Percentiles rank a stretch among this genome's conserved stretches.
Evolutionary conservation across 2,888 invertebrate genomes (phyloP).

Genomic region (Drosophila subquinaria): DNA sequence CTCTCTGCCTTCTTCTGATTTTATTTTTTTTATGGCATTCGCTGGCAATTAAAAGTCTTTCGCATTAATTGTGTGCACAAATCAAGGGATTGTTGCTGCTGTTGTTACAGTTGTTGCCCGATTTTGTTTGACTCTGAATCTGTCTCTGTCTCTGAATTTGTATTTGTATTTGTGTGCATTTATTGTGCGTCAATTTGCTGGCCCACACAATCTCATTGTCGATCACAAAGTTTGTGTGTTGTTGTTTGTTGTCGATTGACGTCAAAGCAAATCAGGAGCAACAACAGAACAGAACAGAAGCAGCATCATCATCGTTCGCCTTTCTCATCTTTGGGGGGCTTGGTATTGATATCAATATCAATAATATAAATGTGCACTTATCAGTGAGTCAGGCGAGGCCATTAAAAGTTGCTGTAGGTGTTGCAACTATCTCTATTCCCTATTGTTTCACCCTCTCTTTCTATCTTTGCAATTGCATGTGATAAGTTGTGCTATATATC

Average conservation of each 20-base stretch:
- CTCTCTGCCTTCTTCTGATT: conserved; percentile 15
- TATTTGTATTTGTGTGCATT: conserved; percentile 10
- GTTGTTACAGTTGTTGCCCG: conserved; percentile 16
- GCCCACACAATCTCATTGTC: conserved; percentile 75
- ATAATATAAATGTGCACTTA: conserved; percentile 29
- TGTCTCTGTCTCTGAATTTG: conserved; percentile 9
- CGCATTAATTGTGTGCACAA: conserved; percentile 62
- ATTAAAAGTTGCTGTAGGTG: conserved; percentile 57
- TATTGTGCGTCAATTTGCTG: conserved; percentile 75
- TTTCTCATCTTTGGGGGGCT: conserved; percentile 59
- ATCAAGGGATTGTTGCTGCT: conserved; percentile 47
- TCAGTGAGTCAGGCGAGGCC: conserved; percentile 59
- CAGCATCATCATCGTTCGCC: conserved; percentile 27
- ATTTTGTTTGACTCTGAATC: conserved; percentile 21
- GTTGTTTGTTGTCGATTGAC: conserved; percentile 76
- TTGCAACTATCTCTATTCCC: conserved; percentile 20
- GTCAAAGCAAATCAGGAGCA: conserved; percentile 66
- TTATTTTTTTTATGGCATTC: conserved; percentile 60
- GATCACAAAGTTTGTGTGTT: conserved; percentile 69
- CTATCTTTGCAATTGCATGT: conserved; percentile 4
- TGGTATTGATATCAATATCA: conserved; percentile 51
- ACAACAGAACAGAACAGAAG: conserved; percentile 27
- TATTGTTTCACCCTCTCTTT: conserved; percentile 1
- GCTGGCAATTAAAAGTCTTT: conserved; percentile 79
- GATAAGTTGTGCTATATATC: conserved; percentile 41